A percentile compares a stretch with the other conserved stretches of the same genome.
Evolutionary conservation across 1,140 invertebrate genomes (phyloP).

Genomic region (Bombus vancouverensis): DNA sequence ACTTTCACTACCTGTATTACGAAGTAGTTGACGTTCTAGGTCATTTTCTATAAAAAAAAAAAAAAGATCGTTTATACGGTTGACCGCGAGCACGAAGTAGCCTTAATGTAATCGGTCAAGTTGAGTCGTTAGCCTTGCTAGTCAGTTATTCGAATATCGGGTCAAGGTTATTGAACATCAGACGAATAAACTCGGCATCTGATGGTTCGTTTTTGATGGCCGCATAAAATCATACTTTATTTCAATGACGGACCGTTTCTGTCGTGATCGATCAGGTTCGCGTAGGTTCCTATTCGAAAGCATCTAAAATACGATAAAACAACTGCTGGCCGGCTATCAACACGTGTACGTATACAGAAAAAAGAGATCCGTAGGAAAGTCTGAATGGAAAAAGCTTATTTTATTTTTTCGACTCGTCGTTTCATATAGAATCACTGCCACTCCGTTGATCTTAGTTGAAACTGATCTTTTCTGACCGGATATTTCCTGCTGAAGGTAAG

Average conservation of each 20-base stretch:
- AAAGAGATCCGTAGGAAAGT: background rate
- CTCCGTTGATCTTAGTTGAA: background rate
- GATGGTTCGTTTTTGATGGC: conserved; percentile 32
- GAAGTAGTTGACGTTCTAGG: background rate
- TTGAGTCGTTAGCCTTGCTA: conserved; percentile 59
- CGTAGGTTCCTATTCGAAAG: background rate
- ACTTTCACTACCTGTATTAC: conserved; percentile 40
- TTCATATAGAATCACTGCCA: too few relatives aligned
- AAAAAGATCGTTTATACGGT: conserved; percentile 5
- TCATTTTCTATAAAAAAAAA: conserved; percentile 12
- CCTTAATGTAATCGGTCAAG: conserved; percentile 60
- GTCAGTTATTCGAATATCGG: conserved; percentile 59
- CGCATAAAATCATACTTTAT: background rate
- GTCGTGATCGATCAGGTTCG: background rate
- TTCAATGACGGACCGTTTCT: background rate
- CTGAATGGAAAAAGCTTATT: background rate
- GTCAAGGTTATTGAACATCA: conserved; percentile 62
- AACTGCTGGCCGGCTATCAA: too few relatives aligned
- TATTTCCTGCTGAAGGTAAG: conserved; percentile 26
- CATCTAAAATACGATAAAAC: background rate
- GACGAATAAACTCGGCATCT: conserved; percentile 27
- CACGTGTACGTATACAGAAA: too few relatives aligned
- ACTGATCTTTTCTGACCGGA: background rate
- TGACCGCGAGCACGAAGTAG: conserved; percentile 14
- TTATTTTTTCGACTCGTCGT: background rate